Conservation (phyloP, 2,113 vertebrate genomes). For the Tachycineta bicolor region DNA sequence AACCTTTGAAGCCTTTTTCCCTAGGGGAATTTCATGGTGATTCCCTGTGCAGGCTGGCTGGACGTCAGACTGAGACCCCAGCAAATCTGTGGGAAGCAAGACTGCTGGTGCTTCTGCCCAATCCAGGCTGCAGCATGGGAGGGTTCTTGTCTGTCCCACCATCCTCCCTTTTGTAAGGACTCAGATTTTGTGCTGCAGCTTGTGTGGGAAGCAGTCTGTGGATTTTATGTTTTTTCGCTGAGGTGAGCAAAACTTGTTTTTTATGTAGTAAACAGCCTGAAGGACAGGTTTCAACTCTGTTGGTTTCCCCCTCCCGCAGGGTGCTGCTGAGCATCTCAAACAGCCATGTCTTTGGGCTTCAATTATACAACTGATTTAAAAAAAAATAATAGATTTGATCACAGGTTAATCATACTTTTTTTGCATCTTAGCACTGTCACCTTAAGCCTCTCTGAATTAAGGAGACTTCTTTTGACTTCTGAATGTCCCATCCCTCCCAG, state of each 20-base stretch:
- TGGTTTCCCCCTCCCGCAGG: background rate
- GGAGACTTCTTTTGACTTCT: background rate
- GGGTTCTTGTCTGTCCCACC: background rate
- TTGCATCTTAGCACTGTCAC: background rate
- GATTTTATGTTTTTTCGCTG: background rate
- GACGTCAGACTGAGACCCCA: background rate
- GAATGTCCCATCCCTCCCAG: background rate
- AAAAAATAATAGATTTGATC: background rate
- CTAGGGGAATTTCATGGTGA: rapidly evolving
- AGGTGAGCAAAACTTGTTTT: background rate
- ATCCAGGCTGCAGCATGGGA: rapidly evolving
- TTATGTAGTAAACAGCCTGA: background rate
- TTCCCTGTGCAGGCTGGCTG: background rate
- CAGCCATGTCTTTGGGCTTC: background rate
- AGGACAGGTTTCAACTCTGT: background rate
- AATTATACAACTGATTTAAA: background rate
- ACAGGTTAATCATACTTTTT: background rate
- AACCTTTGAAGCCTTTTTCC: background rate
- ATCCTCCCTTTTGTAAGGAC: background rate
- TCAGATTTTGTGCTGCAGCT: background rate
- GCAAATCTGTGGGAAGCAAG: background rate
- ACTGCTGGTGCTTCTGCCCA: background rate
- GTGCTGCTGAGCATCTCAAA: background rate
- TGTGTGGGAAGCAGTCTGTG: background rate
- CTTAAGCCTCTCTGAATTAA: background rate